phyloP scores from a whole-genome alignment of 1,140 invertebrate genomes.

The Physella acuta region DNA sequence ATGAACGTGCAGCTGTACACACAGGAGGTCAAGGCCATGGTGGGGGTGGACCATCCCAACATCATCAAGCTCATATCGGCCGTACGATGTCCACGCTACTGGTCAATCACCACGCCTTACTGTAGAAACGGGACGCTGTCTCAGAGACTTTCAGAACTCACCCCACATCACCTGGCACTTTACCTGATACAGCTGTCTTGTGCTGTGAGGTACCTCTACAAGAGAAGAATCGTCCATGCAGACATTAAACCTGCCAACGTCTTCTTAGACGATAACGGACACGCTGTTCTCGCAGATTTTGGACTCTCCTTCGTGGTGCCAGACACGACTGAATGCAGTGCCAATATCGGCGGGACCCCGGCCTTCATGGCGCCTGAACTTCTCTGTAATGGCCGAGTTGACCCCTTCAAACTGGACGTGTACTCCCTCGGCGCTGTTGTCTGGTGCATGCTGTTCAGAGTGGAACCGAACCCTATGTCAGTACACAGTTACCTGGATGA shows the following conservation, averaged over 20 bases:
- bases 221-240: not conserved
- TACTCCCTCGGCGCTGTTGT: not conserved
- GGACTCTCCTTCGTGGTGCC: not conserved
- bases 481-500: not conserved
- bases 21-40: not conserved
- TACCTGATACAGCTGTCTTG: not conserved
- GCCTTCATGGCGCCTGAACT: not conserved
- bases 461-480: not conserved
- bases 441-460: not conserved
- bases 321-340: not conserved
- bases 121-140: not conserved
- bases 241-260: not conserved
- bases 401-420: not conserved
- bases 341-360: not conserved
- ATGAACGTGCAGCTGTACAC: not conserved
- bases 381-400: not conserved
- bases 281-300: not conserved
- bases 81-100: not conserved
- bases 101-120: not conserved
- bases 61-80: not conserved
- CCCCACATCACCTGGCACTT: not conserved
- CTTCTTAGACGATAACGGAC: not conserved
- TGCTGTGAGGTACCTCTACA: not conserved
- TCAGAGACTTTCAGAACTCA: not conserved
- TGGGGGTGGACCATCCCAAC: not conserved